A percentile compares a stretch with the other conserved stretches of the same genome.
These are phyloP conservation scores for Pseudonaja textilis DNA, from an alignment of 2,113 vertebrate species.

Conservation along the genomic window DNA sequence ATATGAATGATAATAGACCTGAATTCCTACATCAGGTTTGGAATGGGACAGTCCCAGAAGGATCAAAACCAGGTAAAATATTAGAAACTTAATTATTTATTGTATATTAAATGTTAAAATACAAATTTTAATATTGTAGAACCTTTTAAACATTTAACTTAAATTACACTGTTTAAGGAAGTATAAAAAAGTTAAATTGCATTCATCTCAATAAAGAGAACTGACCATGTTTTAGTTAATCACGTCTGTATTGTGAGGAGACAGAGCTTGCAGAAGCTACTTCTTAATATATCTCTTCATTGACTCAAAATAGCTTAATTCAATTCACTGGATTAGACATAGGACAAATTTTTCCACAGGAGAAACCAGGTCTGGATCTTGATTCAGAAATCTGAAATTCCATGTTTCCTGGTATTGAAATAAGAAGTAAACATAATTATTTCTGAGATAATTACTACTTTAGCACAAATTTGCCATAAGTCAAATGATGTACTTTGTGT, in stretches of 20 bases:
- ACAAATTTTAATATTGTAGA: background rate
- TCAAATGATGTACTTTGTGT: background rate
- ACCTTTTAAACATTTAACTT: background rate
- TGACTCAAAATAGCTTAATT: background rate
- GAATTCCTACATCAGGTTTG: conserved; percentile 95
- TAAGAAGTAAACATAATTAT: background rate
- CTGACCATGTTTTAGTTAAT: background rate
- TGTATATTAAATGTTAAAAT: conserved; percentile 19
- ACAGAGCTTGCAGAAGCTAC: background rate
- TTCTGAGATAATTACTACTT: background rate
- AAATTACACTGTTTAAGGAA: background rate
- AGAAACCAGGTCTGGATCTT: background rate
- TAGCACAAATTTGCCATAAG: background rate
- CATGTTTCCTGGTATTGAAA: background rate
- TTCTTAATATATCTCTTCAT: background rate
- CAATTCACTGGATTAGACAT: background rate
- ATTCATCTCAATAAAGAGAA: background rate
- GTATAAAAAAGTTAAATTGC: background rate
- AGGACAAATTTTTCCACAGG: background rate
- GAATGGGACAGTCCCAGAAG: conserved; percentile 94
- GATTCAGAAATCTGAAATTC: background rate
- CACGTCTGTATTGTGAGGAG: background rate
- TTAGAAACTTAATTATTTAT: background rate
- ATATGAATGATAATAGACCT: conserved; percentile 98
- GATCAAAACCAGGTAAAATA: conserved; percentile 91